Conservation (phyloP, 2,797 vertebrate species). For the Sebastes miniatus region DNA sequence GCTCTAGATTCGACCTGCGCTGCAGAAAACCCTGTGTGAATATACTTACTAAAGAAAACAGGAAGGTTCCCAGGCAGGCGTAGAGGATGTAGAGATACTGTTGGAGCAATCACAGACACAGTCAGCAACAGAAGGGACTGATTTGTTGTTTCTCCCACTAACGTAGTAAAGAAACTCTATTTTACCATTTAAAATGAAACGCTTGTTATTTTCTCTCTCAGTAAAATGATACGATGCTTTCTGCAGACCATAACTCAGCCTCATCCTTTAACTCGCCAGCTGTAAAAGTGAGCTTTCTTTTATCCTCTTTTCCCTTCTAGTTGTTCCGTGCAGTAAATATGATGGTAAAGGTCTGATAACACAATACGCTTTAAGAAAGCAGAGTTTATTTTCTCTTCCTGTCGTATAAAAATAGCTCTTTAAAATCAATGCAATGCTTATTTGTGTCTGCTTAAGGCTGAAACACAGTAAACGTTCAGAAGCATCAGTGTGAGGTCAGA, state of each 20-base stretch:
- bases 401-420: slow-evolving; percentile 3
- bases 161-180: neutral
- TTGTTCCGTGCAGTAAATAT: neutral
- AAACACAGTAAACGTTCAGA: slow-evolving; percentile 32
- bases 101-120: slow-evolving; percentile 39
- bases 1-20: neutral
- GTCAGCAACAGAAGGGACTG: neutral
- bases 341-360: neutral
- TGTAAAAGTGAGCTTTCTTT: neutral
- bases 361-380: neutral
- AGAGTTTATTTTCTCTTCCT: slow-evolving; percentile 1
- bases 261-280: neutral
- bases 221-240: neutral
- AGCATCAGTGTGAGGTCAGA: slow-evolving; percentile 38
- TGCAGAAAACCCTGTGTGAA: neutral
- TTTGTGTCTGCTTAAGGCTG: slow-evolving; percentile 19
- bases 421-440: slow-evolving; percentile 11
- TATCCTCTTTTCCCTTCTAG: neutral
- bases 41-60: slow-evolving; percentile 86
- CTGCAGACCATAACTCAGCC: neutral
- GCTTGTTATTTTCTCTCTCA: neutral
- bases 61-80: slow-evolving; percentile 80
- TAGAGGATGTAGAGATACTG: slow-evolving; percentile 84
- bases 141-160: neutral
- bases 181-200: neutral